These are phyloP conservation scores for Acleris holmiana DNA, from an alignment of 2,888 invertebrate species.

Conservation along the genomic window DNA sequence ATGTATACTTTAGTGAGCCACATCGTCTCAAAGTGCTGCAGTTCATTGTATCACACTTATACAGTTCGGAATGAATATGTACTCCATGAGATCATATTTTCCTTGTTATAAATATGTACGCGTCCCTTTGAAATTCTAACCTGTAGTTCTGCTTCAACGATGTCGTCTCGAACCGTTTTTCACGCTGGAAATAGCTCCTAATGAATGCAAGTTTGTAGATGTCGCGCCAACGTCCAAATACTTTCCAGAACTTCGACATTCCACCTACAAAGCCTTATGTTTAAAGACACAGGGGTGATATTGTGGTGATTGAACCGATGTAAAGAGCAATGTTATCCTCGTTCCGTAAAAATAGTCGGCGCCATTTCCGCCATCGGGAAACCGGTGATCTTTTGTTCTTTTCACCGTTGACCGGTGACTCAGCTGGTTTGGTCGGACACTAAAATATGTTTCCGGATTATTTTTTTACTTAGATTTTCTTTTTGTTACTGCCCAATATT, in stretches of 20 bases:
- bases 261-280: slow-evolving; percentile 40
- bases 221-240: slow-evolving; percentile 45
- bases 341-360: slow-evolving; percentile 74
- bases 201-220: slow-evolving; percentile 59
- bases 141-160: slow-evolving; percentile 56
- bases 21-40: background rate
- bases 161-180: slow-evolving; percentile 57
- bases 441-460: slow-evolving; percentile 28
- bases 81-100: slow-evolving; percentile 41
- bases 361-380: slow-evolving; percentile 76
- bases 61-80: slow-evolving; percentile 15
- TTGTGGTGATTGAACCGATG: slow-evolving; percentile 49
- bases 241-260: slow-evolving; percentile 37
- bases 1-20: background rate
- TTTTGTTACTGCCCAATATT: background rate
- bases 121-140: slow-evolving; percentile 56
- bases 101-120: slow-evolving; percentile 42
- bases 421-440: slow-evolving; percentile 50
- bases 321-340: slow-evolving; percentile 59
- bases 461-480: slow-evolving; percentile 11
- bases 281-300: slow-evolving; percentile 59
- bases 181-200: slow-evolving; percentile 66
- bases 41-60: slow-evolving; percentile 13
- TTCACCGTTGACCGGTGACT: slow-evolving; percentile 52
- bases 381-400: slow-evolving; percentile 71